A percentile compares a stretch with the other conserved stretches of the same genome.
phyloP scores from a whole-genome alignment of 2,113 vertebrate species.

The Eulacestoma nigropectus region DNA sequence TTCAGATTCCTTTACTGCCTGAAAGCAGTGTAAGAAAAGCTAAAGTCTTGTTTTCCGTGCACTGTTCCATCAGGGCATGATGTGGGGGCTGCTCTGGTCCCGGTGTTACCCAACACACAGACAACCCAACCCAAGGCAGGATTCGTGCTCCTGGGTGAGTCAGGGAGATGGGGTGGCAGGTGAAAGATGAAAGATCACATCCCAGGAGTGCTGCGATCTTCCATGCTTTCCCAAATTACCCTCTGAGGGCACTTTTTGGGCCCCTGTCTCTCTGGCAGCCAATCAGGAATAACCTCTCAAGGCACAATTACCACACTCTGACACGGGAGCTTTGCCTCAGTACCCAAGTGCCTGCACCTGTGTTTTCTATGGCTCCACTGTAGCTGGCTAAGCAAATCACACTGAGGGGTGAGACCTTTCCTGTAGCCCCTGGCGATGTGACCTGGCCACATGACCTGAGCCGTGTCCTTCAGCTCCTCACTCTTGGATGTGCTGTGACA shows the following conservation, averaged over 20 bases:
- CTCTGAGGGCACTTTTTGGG: not conserved
- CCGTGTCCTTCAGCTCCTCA: slow-evolving; percentile 25
- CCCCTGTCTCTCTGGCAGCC: not conserved
- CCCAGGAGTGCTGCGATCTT: not conserved
- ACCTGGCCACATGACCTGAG: slow-evolving; percentile 43
- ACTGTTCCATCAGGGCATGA: not conserved
- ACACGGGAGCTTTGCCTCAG: not conserved
- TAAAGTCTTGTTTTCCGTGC: not conserved
- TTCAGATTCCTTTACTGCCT: not conserved
- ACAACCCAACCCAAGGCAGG: not conserved
- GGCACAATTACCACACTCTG: not conserved
- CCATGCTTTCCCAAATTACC: not conserved
- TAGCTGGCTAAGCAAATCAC: slow-evolving; percentile 27
- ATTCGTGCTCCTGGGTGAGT: not conserved
- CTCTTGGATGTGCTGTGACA: slow-evolving; percentile 35
- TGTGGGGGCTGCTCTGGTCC: not conserved
- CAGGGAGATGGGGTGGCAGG: not conserved
- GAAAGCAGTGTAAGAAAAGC: not conserved
- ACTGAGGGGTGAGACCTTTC: slow-evolving; percentile 33
- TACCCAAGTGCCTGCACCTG: slow-evolving; percentile 37
- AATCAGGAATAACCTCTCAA: not conserved
- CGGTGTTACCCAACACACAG: not conserved
- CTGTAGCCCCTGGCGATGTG: slow-evolving; percentile 18
- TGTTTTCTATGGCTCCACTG: slow-evolving; percentile 47
- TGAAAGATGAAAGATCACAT: not conserved